Base-by-base conservation (phyloP, 1,140 invertebrate genomes). In the Dysdera silvatica region DNA sequence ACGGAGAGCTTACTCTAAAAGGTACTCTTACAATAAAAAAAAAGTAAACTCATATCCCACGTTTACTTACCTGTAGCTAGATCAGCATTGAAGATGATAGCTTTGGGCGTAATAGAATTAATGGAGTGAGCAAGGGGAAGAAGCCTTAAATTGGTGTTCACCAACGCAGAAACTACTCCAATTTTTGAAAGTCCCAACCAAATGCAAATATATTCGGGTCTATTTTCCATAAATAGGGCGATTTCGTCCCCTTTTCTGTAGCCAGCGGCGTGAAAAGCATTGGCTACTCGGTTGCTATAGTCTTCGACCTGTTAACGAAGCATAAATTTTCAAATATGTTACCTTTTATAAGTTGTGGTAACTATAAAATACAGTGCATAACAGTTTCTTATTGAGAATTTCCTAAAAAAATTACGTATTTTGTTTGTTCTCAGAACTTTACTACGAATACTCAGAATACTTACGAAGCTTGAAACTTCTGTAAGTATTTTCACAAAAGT, bases 181-280 rank as follows among this genome's bases (percentile, higher is more conserved):
- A 71, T 68, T 62, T 71, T 71, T 2, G 69, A 59, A 5, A 95
- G 73, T 0, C 91, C 92, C 1, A 97, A 75, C 91, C 92, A 96
- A 18, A 88, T 79, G 65, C 84, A 85, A 1, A 90, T 80, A 72
- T 87, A 94, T 74, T 94, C 88, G 0, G 85, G 84, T 37, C 85
- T 78, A 75, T 81, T 87, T 68, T 92, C 89, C 84, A 96, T 85
- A 29, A 91, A 81, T 3, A 98, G 70, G 0, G 89, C 88, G 14
- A 97, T 82, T 7, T 85, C 84, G 70, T 95, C 88, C 4, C 86
- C 89, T 24, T 80, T 80, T 29, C 81, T 77, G 58, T 84, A 81
- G 0, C 85, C 84, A 55, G 85, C 71, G 3, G 76, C 73, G 71
- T 85, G 82, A 66, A 92, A 91, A 68, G 82, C 87, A 67, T 85